Conservation (phyloP, 2,797 vertebrate genomes). For the Taenioides sp. region DNA sequence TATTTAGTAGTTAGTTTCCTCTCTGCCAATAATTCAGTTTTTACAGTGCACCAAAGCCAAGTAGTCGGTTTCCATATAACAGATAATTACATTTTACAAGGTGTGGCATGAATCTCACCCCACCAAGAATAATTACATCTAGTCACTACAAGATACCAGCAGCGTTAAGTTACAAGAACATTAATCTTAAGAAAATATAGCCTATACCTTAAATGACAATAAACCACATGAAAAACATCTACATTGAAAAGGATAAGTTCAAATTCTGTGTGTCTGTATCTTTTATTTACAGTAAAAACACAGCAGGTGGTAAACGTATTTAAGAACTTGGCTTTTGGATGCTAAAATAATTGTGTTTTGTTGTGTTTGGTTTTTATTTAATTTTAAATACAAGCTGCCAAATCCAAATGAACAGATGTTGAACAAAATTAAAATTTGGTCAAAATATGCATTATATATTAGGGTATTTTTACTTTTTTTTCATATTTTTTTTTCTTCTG, state of each 20-base stretch:
- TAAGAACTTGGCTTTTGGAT: not conserved
- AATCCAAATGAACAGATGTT: not conserved
- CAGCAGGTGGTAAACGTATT: not conserved
- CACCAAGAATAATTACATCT: conserved; percentile 1
- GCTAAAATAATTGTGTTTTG: not conserved
- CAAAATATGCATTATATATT: too few species aligned
- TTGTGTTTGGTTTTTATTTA: not conserved
- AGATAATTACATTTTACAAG: conserved; percentile 6
- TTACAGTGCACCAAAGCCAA: not conserved
- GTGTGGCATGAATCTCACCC: not conserved
- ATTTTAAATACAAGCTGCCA: too few species aligned
- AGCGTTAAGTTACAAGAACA: not conserved
- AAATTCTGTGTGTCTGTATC: too few species aligned
- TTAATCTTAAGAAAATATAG: not conserved
- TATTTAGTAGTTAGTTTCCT: not conserved
- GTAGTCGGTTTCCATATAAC: not conserved
- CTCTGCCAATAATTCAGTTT: not conserved
- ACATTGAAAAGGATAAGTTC: not conserved
- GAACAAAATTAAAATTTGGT: not conserved
- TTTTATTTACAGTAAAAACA: not conserved
- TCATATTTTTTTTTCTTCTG: too few species aligned
- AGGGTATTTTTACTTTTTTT: too few species aligned
- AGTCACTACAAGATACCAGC: not conserved
- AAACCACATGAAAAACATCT: not conserved
- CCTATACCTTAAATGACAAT: not conserved